Evolutionary conservation across 92 coral and sea anemone species (phyloP).

Genomic region (Heliopora coerulea): DNA sequence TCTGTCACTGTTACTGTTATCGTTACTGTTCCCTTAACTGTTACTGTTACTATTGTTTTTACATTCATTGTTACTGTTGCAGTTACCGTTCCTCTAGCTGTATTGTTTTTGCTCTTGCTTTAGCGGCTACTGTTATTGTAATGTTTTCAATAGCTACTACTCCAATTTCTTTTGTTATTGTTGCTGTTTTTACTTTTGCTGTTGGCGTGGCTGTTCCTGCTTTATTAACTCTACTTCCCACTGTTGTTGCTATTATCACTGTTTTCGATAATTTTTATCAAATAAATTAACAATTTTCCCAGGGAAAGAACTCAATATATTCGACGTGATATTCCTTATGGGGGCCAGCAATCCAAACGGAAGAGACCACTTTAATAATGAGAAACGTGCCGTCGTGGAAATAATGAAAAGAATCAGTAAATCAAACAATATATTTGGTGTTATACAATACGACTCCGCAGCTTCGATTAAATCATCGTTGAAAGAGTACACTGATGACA

Average conservation of each 20-base stretch:
- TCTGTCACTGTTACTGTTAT: too few relatives aligned
- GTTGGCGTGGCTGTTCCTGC: too few relatives aligned
- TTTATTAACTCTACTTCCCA: too few relatives aligned
- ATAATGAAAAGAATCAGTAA: conserved; percentile 40
- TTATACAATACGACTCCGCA: conserved; percentile 44
- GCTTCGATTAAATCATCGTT: conserved; percentile 43
- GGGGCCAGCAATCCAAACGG: conserved; percentile 45
- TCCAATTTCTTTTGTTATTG: not conserved
- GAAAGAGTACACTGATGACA: conserved; percentile 6
- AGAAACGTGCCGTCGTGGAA: conserved; percentile 29
- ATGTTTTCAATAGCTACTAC: not conserved
- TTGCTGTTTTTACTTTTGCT: not conserved
- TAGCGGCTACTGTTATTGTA: too few relatives aligned
- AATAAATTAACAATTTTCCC: not conserved
- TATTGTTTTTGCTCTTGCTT: too few relatives aligned
- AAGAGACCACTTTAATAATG: conserved; percentile 20
- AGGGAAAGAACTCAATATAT: conserved; percentile 36
- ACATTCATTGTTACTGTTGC: too few relatives aligned
- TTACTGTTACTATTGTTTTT: too few relatives aligned
- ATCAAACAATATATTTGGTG: conserved; percentile 34
- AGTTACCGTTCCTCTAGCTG: too few relatives aligned
- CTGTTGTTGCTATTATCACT: too few relatives aligned
- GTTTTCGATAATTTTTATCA: not conserved
- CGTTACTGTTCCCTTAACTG: too few relatives aligned
- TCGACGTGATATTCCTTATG: conserved; percentile 44